Evolutionary conservation across 2,797 vertebrate genomes (phyloP), one percentile per base, ranked within the genome.

Genomic region (Zenarchopterus dispar): DNA sequence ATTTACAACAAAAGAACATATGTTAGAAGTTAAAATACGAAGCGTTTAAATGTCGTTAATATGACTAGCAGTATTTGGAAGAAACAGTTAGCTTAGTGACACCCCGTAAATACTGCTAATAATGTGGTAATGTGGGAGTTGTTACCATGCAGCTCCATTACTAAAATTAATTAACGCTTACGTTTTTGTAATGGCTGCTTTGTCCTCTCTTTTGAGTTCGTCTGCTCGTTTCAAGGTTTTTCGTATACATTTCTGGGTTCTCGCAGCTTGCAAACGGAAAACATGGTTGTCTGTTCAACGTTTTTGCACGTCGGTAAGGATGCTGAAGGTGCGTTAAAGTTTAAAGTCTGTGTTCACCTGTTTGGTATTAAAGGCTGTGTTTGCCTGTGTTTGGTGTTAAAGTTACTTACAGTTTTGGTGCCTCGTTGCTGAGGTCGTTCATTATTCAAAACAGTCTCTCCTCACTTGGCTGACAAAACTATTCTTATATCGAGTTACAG

Each of bases 251-350:
- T 16, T 70, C 13, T 7, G 28, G 22, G 19, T 62, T 18, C 24
- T 56, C 8, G 1, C 19, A 1, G 45, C 43, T 10, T 47, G 5
- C 41, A 70, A 36, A 70, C 24, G 62, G 48, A 66, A 42, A 41
- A 26, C 46, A n/a, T 17, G 77, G 47, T 17, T 59, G 8, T 18
- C 6, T 5, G 9, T n/a, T 17, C 62, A 36, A 2, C 81, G 85
- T 5, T 24, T 52, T 54, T 63, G 39, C 73, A n/a, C 62, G 9
- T 71, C 64, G 89, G 93, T 92, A 82, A 90, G 89, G 22, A 33
- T 56, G 65, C 61, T 41, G 3, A 28, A n/a, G 39, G 47, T 36
- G 52, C 18, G 46, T 58, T 23, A 36, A 18, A 17, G 2, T 26
- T 26, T 26, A 26, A 49, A 41, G 67, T n/a, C 57, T 46, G 46